phyloP scores from a whole-genome alignment of 2,888 invertebrate genomes.

The Drosophila seclusa region DNA sequence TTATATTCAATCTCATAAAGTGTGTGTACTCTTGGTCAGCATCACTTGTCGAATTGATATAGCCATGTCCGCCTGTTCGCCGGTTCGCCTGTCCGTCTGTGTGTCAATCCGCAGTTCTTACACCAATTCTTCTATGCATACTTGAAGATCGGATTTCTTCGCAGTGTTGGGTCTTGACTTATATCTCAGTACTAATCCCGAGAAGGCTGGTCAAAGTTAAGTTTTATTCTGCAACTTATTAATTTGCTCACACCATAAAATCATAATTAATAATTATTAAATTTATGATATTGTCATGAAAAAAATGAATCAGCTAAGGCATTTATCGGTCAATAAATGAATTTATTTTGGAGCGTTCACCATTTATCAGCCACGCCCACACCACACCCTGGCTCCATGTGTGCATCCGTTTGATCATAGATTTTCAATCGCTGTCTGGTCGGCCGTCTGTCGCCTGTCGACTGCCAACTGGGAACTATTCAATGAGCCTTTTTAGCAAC shows the following conservation, averaged over 20 bases:
- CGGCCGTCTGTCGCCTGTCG: conserved; percentile 28
- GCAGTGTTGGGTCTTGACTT: background rate
- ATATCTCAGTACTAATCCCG: background rate
- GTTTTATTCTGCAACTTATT: background rate
- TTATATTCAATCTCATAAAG: background rate
- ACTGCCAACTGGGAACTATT: conserved; percentile 46
- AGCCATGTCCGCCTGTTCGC: background rate
- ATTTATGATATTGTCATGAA: background rate
- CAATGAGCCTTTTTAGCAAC: conserved; percentile 70
- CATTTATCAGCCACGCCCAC: conserved; percentile 1
- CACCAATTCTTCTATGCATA: background rate
- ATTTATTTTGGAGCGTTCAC: background rate
- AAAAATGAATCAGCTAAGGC: background rate
- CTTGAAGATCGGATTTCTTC: background rate
- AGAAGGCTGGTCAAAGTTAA: background rate
- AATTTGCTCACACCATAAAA: background rate
- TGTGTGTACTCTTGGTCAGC: background rate
- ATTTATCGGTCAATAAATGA: conserved; percentile 4
- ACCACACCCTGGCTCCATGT: background rate
- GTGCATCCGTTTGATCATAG: conserved; percentile 13
- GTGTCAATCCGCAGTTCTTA: background rate
- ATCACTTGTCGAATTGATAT: background rate
- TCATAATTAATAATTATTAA: background rate
- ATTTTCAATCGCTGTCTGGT: conserved; percentile 53
- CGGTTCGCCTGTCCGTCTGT: background rate